Conservation (phyloP, 2,797 vertebrate genomes). For the Crossoptilon crossoptilon region DNA sequence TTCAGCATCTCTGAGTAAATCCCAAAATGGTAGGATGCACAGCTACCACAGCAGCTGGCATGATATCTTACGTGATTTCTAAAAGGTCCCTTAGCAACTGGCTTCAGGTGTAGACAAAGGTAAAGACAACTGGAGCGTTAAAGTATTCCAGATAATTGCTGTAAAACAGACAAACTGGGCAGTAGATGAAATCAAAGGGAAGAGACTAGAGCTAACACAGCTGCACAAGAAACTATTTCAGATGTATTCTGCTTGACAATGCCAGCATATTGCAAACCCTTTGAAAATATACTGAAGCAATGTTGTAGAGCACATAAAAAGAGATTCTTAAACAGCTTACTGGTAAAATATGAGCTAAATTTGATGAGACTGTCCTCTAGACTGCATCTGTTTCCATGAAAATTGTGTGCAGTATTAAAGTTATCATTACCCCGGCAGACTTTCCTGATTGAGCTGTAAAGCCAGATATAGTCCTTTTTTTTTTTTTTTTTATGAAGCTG, state of each 20-base stretch:
- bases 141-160: neutral
- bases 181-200: neutral
- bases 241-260: neutral
- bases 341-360: constrained; percentile 36
- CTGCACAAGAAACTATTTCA: constrained; percentile 6
- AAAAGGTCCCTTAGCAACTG: fast-evolving
- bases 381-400: constrained; percentile 7
- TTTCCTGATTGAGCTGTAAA: neutral
- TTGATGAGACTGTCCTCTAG: constrained; percentile 38
- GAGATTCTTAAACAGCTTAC: constrained; percentile 27
- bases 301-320: constrained; percentile 6
- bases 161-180: neutral
- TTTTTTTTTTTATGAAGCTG: neutral
- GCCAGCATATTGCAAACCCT: neutral
- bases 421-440: neutral
- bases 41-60: neutral
- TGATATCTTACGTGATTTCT: neutral
- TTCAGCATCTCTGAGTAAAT: neutral
- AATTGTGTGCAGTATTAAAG: neutral
- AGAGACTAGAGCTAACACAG: neutral
- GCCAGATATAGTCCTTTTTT: neutral
- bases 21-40: neutral
- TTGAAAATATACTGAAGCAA: constrained; percentile 18
- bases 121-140: neutral
- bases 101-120: neutral